These are phyloP conservation scores for Miichthys miiuy DNA, from an alignment of 2,797 vertebrate species.

Conservation along the genomic window DNA sequence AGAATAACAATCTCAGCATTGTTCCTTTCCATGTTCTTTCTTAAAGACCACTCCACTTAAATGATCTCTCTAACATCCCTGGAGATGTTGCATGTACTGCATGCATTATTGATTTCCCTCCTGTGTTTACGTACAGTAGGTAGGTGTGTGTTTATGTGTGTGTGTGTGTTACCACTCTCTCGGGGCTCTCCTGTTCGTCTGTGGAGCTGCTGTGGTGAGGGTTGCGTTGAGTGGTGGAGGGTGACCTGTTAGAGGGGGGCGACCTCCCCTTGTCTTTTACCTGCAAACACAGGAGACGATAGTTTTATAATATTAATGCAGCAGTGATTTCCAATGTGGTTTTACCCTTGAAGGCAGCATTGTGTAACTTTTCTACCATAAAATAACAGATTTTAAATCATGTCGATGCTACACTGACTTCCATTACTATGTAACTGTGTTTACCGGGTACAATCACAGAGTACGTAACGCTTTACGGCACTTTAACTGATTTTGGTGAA, in stretches of 20 bases:
- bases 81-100: background rate
- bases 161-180: constrained; percentile 82
- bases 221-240: constrained; percentile 71
- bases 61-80: background rate
- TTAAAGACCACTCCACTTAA: background rate
- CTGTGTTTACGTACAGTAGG: background rate
- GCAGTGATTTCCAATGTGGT: background rate
- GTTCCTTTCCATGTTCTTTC: too few species aligned
- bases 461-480: too few species aligned
- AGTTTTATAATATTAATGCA: background rate
- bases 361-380: too few species aligned
- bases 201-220: constrained; percentile 76
- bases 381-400: too few species aligned
- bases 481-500: too few species aligned
- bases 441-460: too few species aligned
- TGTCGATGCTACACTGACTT: too few species aligned
- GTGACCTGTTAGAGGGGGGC: constrained; percentile 79
- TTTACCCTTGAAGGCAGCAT: background rate
- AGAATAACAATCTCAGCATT: too few species aligned
- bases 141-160: background rate
- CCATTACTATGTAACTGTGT: too few species aligned
- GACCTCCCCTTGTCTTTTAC: constrained; percentile 83
- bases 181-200: constrained; percentile 86
- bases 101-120: background rate
- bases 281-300: constrained; percentile 58